Conservation (phyloP, 2,113 vertebrate species). For the Neogale vison region DNA sequence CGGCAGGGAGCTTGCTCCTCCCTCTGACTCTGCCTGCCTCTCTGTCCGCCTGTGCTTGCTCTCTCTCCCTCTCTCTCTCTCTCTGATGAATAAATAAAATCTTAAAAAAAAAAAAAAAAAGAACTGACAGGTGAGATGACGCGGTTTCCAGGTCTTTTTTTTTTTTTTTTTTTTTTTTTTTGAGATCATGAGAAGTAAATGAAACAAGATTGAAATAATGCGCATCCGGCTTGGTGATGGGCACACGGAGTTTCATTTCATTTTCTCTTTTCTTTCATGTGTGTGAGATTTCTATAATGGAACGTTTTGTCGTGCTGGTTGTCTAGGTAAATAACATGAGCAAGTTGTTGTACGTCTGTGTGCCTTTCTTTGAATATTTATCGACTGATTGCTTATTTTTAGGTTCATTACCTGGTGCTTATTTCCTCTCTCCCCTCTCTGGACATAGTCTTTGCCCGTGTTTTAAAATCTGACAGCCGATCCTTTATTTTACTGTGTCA, state of each 20-base stretch:
- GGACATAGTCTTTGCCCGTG: background rate
- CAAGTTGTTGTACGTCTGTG: background rate
- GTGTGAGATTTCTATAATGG: background rate
- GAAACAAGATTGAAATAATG: background rate
- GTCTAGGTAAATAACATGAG: background rate
- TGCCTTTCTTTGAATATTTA: background rate
- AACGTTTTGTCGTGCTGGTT: background rate
- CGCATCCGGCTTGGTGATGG: background rate
- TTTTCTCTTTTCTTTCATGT: background rate
- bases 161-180: background rate
- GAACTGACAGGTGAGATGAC: background rate
- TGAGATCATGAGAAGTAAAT: background rate
- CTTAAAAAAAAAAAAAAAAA: no score
- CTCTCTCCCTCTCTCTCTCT: no score
- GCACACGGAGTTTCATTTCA: rapidly evolving
- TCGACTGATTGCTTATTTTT: background rate
- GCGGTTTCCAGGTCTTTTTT: no score
- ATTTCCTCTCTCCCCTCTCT: background rate
- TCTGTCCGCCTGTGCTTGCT: no score
- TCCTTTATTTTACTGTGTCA: background rate
- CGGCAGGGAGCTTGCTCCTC: no score
- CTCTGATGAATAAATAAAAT: no score
- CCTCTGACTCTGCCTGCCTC: no score
- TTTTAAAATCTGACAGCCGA: background rate
- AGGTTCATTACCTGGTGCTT: background rate